Conservation (phyloP, 2,888 invertebrate species). For the Pheosia gnoma region DNA sequence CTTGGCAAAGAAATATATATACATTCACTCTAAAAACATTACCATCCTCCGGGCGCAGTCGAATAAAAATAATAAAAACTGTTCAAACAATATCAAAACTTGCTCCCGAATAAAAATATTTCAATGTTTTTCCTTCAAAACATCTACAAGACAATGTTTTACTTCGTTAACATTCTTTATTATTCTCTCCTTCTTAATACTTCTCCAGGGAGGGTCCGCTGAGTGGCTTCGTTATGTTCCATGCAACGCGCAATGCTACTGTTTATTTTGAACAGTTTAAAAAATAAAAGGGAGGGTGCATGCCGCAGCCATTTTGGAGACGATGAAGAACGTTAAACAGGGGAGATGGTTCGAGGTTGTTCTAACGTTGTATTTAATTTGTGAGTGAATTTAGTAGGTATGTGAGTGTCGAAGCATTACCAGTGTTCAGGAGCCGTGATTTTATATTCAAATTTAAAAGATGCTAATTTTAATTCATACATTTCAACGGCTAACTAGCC, state of each 20-base stretch:
- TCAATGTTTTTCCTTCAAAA: conserved; percentile 9
- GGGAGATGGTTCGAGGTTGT: neutral
- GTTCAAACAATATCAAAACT: neutral
- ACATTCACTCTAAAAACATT: no score
- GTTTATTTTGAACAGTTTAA: conserved; percentile 43
- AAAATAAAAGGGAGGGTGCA: conserved; percentile 40
- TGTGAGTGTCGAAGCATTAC: no score
- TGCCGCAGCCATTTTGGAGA: conserved; percentile 29
- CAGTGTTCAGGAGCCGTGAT: no score
- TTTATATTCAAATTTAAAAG: no score
- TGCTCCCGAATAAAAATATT: neutral
- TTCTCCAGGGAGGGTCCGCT: conserved; percentile 30
- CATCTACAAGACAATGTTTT: conserved; percentile 36
- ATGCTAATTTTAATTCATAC: no score
- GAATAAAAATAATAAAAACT: neutral
- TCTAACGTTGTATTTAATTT: neutral
- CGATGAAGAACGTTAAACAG: conserved; percentile 19
- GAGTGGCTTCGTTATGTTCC: conserved; percentile 49
- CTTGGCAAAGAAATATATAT: no score
- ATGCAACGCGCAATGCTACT: conserved; percentile 32
- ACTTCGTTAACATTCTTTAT: conserved; percentile 47
- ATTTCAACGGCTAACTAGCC: no score
- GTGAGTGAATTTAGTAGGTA: neutral
- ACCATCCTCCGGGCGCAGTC: no score
- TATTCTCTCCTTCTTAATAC: conserved; percentile 41